These are phyloP conservation scores for Lampropteryx suffumata DNA, from an alignment of 2,888 invertebrate species.

Conservation along the genomic window DNA sequence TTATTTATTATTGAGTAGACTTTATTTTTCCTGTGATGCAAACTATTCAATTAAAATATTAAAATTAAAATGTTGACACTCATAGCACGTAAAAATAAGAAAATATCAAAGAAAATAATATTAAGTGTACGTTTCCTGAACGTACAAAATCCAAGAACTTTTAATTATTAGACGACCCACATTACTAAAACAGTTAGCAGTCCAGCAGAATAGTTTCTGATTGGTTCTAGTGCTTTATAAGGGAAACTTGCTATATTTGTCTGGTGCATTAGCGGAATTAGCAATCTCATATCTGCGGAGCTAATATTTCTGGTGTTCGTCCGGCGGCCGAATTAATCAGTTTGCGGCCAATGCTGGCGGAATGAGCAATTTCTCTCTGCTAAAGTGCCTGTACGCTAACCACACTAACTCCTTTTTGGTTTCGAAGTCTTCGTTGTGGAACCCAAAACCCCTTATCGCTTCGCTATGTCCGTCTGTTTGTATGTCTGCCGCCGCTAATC, in stretches of 20 bases:
- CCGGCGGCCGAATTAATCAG: conserved; percentile 74
- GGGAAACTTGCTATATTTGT: conserved; percentile 71
- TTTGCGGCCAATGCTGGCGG: conserved; percentile 53
- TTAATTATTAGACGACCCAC: background rate
- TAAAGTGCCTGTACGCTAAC: conserved; percentile 5
- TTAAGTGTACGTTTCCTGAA: too few species aligned
- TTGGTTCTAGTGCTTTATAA: conserved; percentile 55
- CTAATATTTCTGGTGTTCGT: conserved; percentile 76
- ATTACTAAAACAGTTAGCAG: background rate
- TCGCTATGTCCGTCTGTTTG: too few species aligned
- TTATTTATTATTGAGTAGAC: too few species aligned
- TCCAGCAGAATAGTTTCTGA: conserved; percentile 43
- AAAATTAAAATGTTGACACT: too few species aligned
- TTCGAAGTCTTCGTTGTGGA: too few species aligned
- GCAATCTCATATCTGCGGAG: conserved; percentile 74
- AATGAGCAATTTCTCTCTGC: conserved; percentile 47
- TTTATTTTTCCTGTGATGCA: too few species aligned
- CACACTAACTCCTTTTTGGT: background rate
- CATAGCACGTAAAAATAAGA: too few species aligned
- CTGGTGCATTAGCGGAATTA: conserved; percentile 80
- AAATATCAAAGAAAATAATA: too few species aligned
- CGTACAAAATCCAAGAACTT: too few species aligned
- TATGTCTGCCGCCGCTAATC: too few species aligned
- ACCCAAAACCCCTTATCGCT: too few species aligned
- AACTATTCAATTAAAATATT: too few species aligned